Base-by-base conservation (phyloP, 1,140 invertebrate genomes). In the Procambarus clarkii region DNA sequence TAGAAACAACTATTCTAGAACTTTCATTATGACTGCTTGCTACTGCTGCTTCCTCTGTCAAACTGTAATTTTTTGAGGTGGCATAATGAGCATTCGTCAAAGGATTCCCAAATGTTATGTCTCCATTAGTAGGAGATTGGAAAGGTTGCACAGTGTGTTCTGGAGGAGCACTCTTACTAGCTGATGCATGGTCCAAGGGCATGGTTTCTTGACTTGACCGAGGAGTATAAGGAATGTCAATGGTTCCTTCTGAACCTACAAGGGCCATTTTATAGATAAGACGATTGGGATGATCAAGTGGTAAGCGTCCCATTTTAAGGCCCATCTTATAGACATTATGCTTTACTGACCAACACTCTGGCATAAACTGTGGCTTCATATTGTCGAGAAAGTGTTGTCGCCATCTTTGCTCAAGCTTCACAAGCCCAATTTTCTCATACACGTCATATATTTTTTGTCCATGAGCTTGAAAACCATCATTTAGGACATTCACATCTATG, bases 331-430 rank as follows among this genome's bases (percentile, higher is more conserved):
- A 92, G 78, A 93, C 93, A 89, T 97, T 93, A 93, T 97, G 97
- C 92, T 95, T 95, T 24, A 97, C 94, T 81, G 97, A 97, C 97
- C 97, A 98, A 76, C 97, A 94, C 7, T 95, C 94, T 0, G 97
- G 97, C 93, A 98, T 95, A 94, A 95, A 96, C 69, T 95, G 94
- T 0, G 97, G 97, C 54, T 96, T 94, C 97, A 98, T 98, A 2
- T 95, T 95, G 0, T 95, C 93, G 9, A 98, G 93, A 94, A 98
- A 98, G 94, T 97, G 97, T 93, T 97, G 95, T 13, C 97, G 94
- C 97, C 97, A 98, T 84, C 96, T 93, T 91, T 95, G 95, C 93
- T 98, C 97, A 74, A 98, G 95, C 77, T 95, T 94, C 1, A 97
- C 94, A 2, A 98, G 94, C n/a, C 97, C 96, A 18, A 94, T 94